Conservation (phyloP, 2,888 invertebrate genomes). For the Drosophila niveifrons region DNA sequence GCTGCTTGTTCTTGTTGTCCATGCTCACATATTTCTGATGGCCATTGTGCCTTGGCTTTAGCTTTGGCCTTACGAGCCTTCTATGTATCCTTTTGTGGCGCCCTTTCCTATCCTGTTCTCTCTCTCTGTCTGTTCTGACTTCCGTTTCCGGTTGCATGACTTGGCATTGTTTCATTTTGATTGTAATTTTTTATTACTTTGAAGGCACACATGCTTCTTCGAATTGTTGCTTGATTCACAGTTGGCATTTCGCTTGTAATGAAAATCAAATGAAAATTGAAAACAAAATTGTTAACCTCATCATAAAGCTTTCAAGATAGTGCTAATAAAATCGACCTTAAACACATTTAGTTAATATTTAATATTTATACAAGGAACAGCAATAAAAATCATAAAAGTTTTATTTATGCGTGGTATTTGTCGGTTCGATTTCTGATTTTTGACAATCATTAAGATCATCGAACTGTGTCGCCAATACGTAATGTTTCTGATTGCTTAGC, state of each 20-base stretch:
- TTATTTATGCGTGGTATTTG: slow-evolving; percentile 1
- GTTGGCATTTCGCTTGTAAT: slow-evolving; percentile 43
- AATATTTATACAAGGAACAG: background rate
- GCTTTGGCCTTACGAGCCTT: slow-evolving; percentile 40
- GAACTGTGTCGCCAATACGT: slow-evolving; percentile 34
- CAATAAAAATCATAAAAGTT: background rate
- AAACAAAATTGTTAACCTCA: background rate
- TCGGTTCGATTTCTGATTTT: background rate
- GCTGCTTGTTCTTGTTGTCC: slow-evolving; percentile 13
- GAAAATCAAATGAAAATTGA: slow-evolving; percentile 20
- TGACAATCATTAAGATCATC: slow-evolving; percentile 35
- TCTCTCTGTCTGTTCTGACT: slow-evolving; percentile 60
- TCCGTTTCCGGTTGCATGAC: slow-evolving; percentile 72
- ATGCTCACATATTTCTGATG: slow-evolving; percentile 31
- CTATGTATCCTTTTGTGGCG: slow-evolving; percentile 49
- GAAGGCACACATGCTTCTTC: slow-evolving; percentile 47
- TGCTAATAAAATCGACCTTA: no score
- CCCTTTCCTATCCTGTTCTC: slow-evolving; percentile 51
- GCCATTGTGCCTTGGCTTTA: slow-evolving; percentile 40
- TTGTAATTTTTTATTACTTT: slow-evolving; percentile 50
- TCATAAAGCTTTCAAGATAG: no score
- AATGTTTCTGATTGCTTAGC: slow-evolving; percentile 40
- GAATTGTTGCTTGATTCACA: slow-evolving; percentile 42
- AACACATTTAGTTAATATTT: background rate
- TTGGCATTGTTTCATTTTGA: slow-evolving; percentile 56